Base-by-base conservation (phyloP, 2,113 vertebrate genomes). In the Ctenodactylus gundi region DNA sequence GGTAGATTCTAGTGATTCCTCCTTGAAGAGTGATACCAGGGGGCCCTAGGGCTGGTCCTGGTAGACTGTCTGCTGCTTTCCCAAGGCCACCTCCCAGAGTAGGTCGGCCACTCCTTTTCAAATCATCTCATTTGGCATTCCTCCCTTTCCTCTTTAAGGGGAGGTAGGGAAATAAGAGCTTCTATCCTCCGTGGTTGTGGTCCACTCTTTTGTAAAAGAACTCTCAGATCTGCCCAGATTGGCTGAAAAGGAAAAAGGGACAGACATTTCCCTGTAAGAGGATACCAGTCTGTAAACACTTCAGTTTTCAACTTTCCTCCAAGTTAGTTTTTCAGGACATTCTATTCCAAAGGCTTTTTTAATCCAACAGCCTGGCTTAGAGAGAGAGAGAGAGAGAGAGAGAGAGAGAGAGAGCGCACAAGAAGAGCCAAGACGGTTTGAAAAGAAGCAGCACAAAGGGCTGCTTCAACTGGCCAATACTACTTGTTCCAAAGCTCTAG, bases 341-440 rank as follows among this genome's bases (percentile, higher is more conserved):
- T 80, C 58, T 20, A 39, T 86, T 94, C 92, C 62, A 93, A 80
- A 90, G 76, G 25, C 39, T 72, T 83, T 85, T 62, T 55, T 27
- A 82, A 21, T 51, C 27, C 58, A 68, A 83, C 4, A 88, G 11
- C 17, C 83, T 86, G 46, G 82, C 36, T 75, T 25, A 80, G 86
- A 88, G 86, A 62, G 31, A 39, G 15, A 64, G 17, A 88, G 86
- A 62, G 31, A 39, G 15, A 64, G 17, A 80, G 86, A 88, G 86
- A 62, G 31, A 39, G 15, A 64, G 17, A 80, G 86, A 88, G 86
- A 62, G 31, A 39, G 15, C 57, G 17, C 53, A 4, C 39, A 70
- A 72, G 55, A 55, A 85, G 84, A 83, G 68, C 41, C 44, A 70
- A 82, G 64, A 41, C 57, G 27, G 17, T 31, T 86, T 75, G 51